phyloP scores from a whole-genome alignment of 2,888 invertebrate species.

The Epinotia brunnichana region DNA sequence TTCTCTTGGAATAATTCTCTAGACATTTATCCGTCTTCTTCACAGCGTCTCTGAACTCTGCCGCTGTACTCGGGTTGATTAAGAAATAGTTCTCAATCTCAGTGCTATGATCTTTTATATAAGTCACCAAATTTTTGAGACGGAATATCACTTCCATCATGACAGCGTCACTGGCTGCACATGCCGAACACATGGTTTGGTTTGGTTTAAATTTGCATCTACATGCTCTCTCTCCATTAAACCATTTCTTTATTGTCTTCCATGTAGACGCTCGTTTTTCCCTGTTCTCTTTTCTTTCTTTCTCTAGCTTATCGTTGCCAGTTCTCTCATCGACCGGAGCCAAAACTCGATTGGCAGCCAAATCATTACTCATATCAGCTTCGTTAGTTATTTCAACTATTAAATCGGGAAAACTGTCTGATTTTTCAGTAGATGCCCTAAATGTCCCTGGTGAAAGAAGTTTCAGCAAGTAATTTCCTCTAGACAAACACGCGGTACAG shows the following conservation, averaged over 20 bases:
- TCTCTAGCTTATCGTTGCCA: background rate
- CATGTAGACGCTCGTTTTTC: slow-evolving; percentile 47
- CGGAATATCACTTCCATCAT: slow-evolving; percentile 70
- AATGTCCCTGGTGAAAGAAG: background rate
- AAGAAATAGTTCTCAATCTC: slow-evolving; percentile 74
- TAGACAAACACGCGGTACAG: background rate
- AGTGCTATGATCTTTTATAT: slow-evolving; percentile 71
- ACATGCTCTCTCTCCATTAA: slow-evolving; percentile 66
- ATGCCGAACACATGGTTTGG: slow-evolving; percentile 66
- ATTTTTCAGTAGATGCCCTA: background rate
- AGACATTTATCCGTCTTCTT: slow-evolving; percentile 64
- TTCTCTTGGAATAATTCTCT: slow-evolving; percentile 68
- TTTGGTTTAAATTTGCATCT: slow-evolving; percentile 66
- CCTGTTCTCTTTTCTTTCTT: background rate
- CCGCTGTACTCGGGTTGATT: slow-evolving; percentile 71
- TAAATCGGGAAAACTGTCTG: background rate
- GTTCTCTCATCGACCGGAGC: background rate
- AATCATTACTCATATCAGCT: background rate
- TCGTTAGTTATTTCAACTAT: background rate
- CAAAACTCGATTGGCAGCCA: background rate
- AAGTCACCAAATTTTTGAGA: slow-evolving; percentile 67
- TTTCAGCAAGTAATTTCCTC: slow-evolving; percentile 17
- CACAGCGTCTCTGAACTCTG: slow-evolving; percentile 65
- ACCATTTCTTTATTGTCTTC: slow-evolving; percentile 60
- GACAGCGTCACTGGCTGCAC: slow-evolving; percentile 70